Base-by-base conservation (phyloP, 1,140 invertebrate genomes). In the Philopotamus ludificatus region DNA sequence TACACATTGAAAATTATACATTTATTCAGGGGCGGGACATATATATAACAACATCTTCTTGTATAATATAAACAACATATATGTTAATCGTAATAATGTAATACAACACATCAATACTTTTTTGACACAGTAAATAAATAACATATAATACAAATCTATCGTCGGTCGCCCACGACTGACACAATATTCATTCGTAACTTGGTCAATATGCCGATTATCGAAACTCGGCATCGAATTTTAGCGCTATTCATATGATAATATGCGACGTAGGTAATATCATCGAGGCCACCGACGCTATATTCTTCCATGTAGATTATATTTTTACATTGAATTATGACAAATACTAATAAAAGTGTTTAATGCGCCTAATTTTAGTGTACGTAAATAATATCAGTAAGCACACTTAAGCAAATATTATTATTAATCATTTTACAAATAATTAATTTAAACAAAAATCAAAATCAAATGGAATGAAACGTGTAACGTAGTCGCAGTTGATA, bases 81-180 rank as follows among this genome's bases (percentile, higher is more conserved):
- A 67, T 62, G 59, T 59, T 65, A 63, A 49, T 70, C 45, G 64
- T 66, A 70, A 41, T 60, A 63, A 63, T 70, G 55, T 64, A 66
- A 55, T 61, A 70, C 68, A 67, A 67, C 55, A 70, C 68, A 70
- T 70, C 61, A 57, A 70, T 66, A 50, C n/a, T n/a, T n/a, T 62
- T 62, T 57, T 58, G 55, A 68, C 66, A 68, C 55, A 60, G 62
- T 65, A 61, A 60, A 64, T 18, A 21, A 65, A 65, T 58, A 68
- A 45, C 63, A 39, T 22, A 63, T 23, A 21, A 67, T 60, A 68
- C 34, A 64, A 34, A 63, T 67, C 49, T 57, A 18, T 65, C 55
- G 49, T 44, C 44, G 58, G 65, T 62, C 49, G 60, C 59, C 34
- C 57, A 62, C 62, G 59, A 42, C 12, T 66, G n/a, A 61, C 51